Percentiles rank a stretch among this genome's conserved stretches.
These are phyloP conservation scores for Saimiri boliviensis DNA, from an alignment of 2,113 vertebrate species.

Conservation along the genomic window DNA sequence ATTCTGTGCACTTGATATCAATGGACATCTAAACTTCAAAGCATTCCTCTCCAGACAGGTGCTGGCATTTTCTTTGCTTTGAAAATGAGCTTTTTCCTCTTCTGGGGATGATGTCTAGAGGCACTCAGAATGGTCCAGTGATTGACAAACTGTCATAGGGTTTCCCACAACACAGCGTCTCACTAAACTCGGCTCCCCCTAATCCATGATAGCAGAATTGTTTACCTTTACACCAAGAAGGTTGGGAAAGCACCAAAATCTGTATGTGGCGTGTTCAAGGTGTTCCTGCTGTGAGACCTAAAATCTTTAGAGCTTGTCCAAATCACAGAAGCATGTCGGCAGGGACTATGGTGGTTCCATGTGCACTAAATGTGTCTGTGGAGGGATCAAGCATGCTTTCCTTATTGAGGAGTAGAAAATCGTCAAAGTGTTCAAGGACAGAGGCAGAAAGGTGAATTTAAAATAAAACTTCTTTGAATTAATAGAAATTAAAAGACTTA, in stretches of 20 bases:
- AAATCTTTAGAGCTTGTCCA: not conserved
- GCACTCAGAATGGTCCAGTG: not conserved
- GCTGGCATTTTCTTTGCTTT: not conserved
- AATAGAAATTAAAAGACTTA: not conserved
- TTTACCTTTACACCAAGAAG: not conserved
- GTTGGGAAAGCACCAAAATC: not conserved
- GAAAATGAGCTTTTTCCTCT: not conserved
- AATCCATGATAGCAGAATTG: not conserved
- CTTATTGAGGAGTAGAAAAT: not conserved
- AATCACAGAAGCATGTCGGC: not conserved
- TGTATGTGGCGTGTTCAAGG: not conserved
- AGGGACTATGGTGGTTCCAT: too few relatives aligned
- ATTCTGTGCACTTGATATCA: not conserved
- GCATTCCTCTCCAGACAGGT: not conserved
- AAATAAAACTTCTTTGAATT: not conserved
- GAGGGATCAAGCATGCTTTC: too few relatives aligned
- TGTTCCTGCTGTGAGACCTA: not conserved
- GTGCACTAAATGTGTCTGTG: too few relatives aligned
- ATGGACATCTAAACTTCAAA: not conserved
- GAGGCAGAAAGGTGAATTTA: not conserved
- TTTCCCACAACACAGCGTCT: not conserved
- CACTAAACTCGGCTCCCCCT: not conserved
- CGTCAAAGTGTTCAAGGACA: too few relatives aligned
- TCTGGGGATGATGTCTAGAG: too few relatives aligned
- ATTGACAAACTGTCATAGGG: not conserved